Conservation (phyloP, 1,140 invertebrate species). For the Aphaenogaster ashmeadi region DNA sequence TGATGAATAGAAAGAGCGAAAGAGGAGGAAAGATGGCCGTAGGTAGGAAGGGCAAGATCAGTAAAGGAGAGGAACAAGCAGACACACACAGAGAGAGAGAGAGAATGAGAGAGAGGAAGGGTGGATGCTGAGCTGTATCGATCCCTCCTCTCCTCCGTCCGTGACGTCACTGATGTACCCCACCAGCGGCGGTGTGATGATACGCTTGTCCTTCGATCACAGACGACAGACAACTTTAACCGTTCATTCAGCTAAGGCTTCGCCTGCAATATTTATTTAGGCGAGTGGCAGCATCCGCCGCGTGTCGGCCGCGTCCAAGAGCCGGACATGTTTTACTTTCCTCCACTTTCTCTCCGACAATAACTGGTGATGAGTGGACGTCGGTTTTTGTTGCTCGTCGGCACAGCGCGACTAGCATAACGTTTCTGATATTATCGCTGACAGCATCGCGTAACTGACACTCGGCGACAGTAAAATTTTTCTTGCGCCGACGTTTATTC, state of each 20-base stretch:
- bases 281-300: slow-evolving; percentile 5
- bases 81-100: background rate
- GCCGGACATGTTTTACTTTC: slow-evolving; percentile 22
- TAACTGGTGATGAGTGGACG: too few relatives aligned
- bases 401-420: background rate
- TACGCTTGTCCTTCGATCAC: slow-evolving; percentile 76
- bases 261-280: slow-evolving; percentile 53
- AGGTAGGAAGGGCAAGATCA: slow-evolving; percentile 28
- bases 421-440: background rate
- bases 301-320: background rate
- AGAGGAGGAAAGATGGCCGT: background rate
- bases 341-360: slow-evolving; percentile 26
- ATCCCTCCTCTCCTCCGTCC: slow-evolving; percentile 77
- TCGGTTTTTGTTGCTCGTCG: background rate
- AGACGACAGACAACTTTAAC: slow-evolving; percentile 57
- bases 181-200: slow-evolving; percentile 68
- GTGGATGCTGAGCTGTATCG: slow-evolving; percentile 82
- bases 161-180: slow-evolving; percentile 81
- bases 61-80: background rate
- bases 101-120: slow-evolving; percentile 55
- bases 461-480: background rate
- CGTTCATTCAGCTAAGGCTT: slow-evolving; percentile 75
- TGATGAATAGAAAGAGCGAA: slow-evolving; percentile 32
- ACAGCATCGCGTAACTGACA: background rate
- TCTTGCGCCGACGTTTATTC: background rate